These are phyloP conservation scores for Harpegnathos saltator DNA, from an alignment of 1,140 invertebrate genomes.

Conservation along the genomic window DNA sequence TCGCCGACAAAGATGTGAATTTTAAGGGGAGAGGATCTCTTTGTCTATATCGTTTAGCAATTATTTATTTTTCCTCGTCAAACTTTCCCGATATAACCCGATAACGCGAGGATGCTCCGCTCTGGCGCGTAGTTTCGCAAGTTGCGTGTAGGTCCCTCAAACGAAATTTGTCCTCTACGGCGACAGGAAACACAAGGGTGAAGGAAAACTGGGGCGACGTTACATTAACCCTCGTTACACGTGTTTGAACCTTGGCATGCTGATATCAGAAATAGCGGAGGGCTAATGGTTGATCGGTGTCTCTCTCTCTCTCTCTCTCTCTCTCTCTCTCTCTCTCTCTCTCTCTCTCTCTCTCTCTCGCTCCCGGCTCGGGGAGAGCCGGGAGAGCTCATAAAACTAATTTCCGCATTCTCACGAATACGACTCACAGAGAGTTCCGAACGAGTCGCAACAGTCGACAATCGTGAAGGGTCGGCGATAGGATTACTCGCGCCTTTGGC, in stretches of 20 bases:
- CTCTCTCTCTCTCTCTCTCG: not conserved
- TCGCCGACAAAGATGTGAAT: too few species aligned
- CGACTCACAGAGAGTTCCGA: conserved; percentile 15
- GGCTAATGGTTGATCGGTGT: conserved; percentile 34
- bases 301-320: not conserved
- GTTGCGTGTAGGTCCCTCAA: not conserved
- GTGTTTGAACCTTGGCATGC: conserved; percentile 70
- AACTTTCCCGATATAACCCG: conserved; percentile 3
- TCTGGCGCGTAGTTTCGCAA: not conserved
- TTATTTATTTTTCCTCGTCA: not conserved
- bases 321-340: not conserved
- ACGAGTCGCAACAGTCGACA: conserved; percentile 13
- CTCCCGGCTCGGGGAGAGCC: too few species aligned
- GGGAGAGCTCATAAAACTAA: conserved; percentile 79
- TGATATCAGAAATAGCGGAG: not conserved
- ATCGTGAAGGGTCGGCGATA: conserved; percentile 9
- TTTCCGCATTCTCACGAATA: conserved; percentile 69
- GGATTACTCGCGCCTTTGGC: conserved; percentile 16
- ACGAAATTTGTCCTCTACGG: conserved; percentile 18
- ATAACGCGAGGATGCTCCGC: not conserved
- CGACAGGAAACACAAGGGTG: not conserved
- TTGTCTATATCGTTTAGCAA: too few species aligned
- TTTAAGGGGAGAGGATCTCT: too few species aligned
- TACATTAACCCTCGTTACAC: conserved; percentile 78
- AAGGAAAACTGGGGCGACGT: conserved; percentile 41